Percentiles rank a stretch among this genome's conserved stretches.
Evolutionary conservation across 1,140 invertebrate genomes (phyloP).

Genomic region (Hylaeus volcanicus): DNA sequence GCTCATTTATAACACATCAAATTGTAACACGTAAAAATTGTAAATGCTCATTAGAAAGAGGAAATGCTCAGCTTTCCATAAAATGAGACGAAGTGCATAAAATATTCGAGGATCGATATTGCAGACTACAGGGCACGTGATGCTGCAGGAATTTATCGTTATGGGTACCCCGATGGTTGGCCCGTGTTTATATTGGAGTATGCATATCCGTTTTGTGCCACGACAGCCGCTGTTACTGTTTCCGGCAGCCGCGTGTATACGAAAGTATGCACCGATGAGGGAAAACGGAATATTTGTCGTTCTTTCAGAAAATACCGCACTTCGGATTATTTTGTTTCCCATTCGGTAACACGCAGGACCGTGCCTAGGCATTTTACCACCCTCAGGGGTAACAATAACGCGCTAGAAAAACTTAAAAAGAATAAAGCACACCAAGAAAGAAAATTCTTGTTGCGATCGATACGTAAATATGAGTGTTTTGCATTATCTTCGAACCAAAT

Average conservation of each 20-base stretch:
- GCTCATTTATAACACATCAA: too few relatives aligned
- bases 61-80: neutral
- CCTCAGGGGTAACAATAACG: too few relatives aligned
- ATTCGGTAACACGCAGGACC: neutral
- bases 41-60: neutral
- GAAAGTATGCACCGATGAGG: constrained; percentile 7
- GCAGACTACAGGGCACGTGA: neutral
- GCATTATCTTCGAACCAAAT: too few relatives aligned
- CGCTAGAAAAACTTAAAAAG: too few relatives aligned
- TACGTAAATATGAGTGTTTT: too few relatives aligned
- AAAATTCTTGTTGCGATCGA: too few relatives aligned
- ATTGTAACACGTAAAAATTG: too few relatives aligned
- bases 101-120: neutral
- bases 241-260: neutral
- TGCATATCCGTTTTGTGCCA: constrained; percentile 7
- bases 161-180: neutral
- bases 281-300: constrained; percentile 17
- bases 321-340: neutral
- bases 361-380: too few relatives aligned
- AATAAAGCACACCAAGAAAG: too few relatives aligned
- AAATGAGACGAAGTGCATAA: neutral
- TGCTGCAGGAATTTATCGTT: constrained; percentile 22
- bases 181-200: constrained; percentile 29
- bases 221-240: neutral
- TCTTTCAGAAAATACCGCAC: neutral